Conservation (phyloP, 2,113 vertebrate species). For the Thalassoma bifasciatum region DNA sequence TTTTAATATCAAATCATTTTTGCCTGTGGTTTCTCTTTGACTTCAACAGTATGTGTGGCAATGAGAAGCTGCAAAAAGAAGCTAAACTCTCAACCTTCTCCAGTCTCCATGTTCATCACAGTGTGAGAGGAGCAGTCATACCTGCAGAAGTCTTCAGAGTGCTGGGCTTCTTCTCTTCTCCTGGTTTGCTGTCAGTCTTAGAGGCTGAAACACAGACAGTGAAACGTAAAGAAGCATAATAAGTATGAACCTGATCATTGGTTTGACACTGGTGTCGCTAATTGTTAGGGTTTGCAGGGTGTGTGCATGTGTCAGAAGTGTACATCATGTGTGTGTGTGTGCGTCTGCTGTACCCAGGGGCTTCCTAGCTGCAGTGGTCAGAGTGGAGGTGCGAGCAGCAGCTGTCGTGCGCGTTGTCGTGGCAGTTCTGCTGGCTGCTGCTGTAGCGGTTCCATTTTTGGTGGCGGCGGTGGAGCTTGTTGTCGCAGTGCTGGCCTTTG, state of each 20-base stretch:
- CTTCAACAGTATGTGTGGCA: background rate
- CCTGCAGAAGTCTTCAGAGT: constrained; percentile 86
- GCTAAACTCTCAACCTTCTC: background rate
- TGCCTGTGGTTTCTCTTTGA: background rate
- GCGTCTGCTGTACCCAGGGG: constrained; percentile 79
- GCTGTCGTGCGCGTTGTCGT: constrained; percentile 53
- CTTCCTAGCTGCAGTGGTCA: constrained; percentile 79
- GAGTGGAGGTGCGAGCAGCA: constrained; percentile 46
- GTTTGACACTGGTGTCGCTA: background rate
- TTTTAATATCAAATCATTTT: background rate
- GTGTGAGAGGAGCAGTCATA: constrained; percentile 52
- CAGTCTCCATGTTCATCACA: background rate
- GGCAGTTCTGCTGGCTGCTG: constrained; percentile 69
- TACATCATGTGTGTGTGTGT: background rate
- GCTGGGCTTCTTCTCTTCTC: constrained; percentile 86
- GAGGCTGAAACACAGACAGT: constrained; percentile 78
- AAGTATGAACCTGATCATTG: background rate
- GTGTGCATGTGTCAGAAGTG: background rate
- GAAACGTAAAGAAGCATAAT: background rate
- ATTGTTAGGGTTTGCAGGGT: too few species aligned
- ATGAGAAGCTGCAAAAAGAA: too few species aligned
- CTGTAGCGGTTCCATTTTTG: constrained; percentile 74
- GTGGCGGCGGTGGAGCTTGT: constrained; percentile 67
- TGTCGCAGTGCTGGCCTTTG: constrained; percentile 66
- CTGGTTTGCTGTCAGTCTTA: constrained; percentile 88